phyloP scores from a whole-genome alignment of 2,888 invertebrate genomes.

The Pimpla rufipes region DNA sequence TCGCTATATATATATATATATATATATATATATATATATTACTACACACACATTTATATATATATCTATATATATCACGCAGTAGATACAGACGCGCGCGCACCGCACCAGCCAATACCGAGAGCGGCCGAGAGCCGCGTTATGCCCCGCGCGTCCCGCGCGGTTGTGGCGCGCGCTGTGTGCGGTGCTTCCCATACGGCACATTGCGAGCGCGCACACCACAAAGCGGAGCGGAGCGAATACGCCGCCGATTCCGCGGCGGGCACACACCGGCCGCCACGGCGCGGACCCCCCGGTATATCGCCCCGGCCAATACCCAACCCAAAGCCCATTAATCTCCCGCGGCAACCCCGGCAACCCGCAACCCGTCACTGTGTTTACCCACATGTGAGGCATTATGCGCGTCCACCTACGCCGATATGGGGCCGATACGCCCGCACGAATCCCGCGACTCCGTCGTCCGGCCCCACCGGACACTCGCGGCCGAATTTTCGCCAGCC shows the following conservation, averaged over 20 bases:
- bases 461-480: constrained; percentile 52
- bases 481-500: constrained; percentile 68
- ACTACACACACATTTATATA: constrained; percentile 4
- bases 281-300: constrained; percentile 55
- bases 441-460: constrained; percentile 62
- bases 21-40: not conserved
- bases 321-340: constrained; percentile 84
- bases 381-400: constrained; percentile 85
- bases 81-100: constrained; percentile 50
- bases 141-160: constrained; percentile 32
- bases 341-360: constrained; percentile 82
- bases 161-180: constrained; percentile 34
- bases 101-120: constrained; percentile 57
- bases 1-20: constrained; percentile 24
- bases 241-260: constrained; percentile 40
- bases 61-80: too few relatives aligned
- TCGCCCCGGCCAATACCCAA: constrained; percentile 69
- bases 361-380: constrained; percentile 85
- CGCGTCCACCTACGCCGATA: constrained; percentile 83
- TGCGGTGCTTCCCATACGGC: too few relatives aligned
- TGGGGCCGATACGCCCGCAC: constrained; percentile 74
- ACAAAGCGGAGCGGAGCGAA: constrained; percentile 41
- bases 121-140: constrained; percentile 46
- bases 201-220: too few relatives aligned
- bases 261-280: constrained; percentile 63